These are phyloP conservation scores for Aegithalos caudatus DNA, from an alignment of 2,113 vertebrate genomes.

Conservation along the genomic window DNA sequence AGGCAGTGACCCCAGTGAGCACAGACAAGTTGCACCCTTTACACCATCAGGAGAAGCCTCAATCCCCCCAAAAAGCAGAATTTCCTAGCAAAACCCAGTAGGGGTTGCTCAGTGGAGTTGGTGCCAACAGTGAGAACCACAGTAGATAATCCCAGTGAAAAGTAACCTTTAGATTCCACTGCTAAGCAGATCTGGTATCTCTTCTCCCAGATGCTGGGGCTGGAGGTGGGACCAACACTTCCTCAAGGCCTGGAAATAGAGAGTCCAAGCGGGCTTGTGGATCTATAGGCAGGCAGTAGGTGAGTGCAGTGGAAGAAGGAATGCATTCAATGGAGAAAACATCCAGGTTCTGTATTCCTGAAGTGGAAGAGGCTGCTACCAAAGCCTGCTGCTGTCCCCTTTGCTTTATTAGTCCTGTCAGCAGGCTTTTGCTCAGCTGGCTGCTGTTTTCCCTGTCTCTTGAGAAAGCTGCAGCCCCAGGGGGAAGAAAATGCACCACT, in stretches of 20 bases:
- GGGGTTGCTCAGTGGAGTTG: background rate
- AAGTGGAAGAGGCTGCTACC: background rate
- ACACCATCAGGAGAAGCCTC: background rate
- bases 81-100: background rate
- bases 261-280: background rate
- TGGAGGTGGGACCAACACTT: background rate
- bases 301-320: background rate
- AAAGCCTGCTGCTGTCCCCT: background rate
- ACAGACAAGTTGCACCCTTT: background rate
- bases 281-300: fast-evolving
- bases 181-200: background rate
- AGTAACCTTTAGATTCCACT: background rate
- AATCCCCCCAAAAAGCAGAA: background rate
- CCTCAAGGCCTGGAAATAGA: background rate
- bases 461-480: background rate
- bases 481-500: background rate
- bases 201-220: background rate
- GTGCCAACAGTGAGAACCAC: background rate
- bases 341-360: background rate
- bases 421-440: background rate
- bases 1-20: background rate
- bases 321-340: background rate
- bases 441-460: background rate
- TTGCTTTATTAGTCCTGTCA: background rate
- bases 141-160: background rate